phyloP scores from a whole-genome alignment of 1,140 invertebrate species.

The Wiebesia pumilae region DNA sequence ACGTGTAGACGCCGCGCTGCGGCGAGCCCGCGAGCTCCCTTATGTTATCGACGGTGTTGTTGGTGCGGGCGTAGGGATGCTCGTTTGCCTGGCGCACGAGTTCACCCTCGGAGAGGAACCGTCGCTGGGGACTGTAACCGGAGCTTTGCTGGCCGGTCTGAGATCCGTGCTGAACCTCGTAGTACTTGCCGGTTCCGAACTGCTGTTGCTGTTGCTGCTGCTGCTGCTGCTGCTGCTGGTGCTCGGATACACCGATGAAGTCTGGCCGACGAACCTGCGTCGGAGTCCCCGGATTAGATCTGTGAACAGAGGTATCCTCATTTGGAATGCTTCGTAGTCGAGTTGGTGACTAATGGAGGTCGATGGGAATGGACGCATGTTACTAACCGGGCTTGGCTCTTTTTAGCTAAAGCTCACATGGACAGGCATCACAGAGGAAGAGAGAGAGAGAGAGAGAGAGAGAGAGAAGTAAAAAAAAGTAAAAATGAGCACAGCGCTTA shows the following conservation, averaged over 20 bases:
- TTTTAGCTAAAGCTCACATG: neutral
- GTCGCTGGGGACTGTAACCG: conserved; percentile 83
- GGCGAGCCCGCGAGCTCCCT: conserved; percentile 89
- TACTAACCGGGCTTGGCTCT: neutral
- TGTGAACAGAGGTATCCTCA: conserved; percentile 69
- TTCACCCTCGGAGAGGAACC: conserved; percentile 90
- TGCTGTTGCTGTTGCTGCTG: conserved; percentile 56
- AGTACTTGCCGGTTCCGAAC: conserved; percentile 66
- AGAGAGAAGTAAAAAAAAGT: conserved; percentile 52
- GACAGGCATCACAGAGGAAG: too few relatives aligned
- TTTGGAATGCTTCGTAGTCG: neutral
- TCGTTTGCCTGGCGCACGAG: conserved; percentile 82
- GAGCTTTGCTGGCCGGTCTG: conserved; percentile 54
- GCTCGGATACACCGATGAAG: conserved; percentile 82
- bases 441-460: conserved; percentile 53
- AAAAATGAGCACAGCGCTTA: conserved; percentile 32
- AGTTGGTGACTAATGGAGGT: too few relatives aligned
- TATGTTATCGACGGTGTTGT: conserved; percentile 78
- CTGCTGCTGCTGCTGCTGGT: conserved; percentile 57
- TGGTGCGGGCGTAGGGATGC: conserved; percentile 74
- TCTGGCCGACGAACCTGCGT: conserved; percentile 89
- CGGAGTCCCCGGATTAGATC: conserved; percentile 92
- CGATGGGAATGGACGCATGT: neutral
- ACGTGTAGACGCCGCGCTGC: conserved; percentile 87
- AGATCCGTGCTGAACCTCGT: conserved; percentile 71